Evolutionary conservation across 2,888 invertebrate species (phyloP).

Genomic region (Ctena decussata): DNA sequence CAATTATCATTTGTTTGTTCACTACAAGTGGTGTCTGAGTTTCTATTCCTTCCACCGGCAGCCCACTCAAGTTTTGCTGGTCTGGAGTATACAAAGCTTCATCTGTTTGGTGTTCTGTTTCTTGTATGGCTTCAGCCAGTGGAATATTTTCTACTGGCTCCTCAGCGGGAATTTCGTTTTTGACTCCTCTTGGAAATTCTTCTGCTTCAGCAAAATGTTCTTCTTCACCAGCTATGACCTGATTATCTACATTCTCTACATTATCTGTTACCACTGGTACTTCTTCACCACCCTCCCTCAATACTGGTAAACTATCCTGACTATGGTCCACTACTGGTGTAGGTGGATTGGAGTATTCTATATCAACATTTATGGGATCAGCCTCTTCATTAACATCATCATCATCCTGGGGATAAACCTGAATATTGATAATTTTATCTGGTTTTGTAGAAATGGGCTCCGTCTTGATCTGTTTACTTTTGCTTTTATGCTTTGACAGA

Average conservation of each 20-base stretch:
- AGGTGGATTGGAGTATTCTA: background rate
- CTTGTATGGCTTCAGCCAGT: background rate
- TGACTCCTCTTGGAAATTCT: background rate
- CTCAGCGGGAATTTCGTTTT: too few relatives aligned
- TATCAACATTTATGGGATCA: background rate
- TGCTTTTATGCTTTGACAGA: background rate
- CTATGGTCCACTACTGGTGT: background rate
- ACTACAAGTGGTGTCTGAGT: background rate
- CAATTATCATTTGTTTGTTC: slow-evolving; percentile 4
- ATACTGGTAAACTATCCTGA: background rate
- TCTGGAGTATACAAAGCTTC: background rate
- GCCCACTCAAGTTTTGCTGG: background rate
- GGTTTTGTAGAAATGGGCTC: background rate
- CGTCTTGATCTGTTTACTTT: background rate
- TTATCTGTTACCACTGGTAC: background rate
- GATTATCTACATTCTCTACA: background rate
- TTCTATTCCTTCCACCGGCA: background rate
- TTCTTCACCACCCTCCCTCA: background rate
- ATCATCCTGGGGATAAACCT: background rate
- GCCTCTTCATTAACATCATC: background rate
- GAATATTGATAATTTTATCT: background rate
- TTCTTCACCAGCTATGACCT: background rate
- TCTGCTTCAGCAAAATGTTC: background rate
- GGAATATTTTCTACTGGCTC: background rate
- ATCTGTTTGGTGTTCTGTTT: background rate